phyloP scores from a whole-genome alignment of 2,888 invertebrate genomes.

The Noctua pronuba region DNA sequence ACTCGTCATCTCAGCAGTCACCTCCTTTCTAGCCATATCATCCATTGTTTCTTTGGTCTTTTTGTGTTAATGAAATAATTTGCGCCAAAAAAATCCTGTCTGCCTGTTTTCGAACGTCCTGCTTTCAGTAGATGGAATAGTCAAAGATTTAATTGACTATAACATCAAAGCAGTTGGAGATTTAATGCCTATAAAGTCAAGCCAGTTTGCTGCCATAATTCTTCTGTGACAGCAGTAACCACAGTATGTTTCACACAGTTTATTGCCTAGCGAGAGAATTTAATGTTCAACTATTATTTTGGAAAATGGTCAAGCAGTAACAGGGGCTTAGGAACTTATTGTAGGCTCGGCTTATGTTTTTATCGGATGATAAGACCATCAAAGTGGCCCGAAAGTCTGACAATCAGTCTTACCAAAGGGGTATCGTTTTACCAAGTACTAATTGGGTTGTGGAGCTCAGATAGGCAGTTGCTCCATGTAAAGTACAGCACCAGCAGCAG shows the following conservation, averaged over 20 bases:
- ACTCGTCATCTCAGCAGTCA: no score
- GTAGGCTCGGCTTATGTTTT: neutral
- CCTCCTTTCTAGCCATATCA: no score
- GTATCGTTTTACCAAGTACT: no score
- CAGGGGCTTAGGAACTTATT: neutral
- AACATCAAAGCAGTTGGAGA: neutral
- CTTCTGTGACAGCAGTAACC: conserved; percentile 10
- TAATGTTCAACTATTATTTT: conserved; percentile 6
- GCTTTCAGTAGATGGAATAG: neutral
- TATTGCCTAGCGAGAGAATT: conserved; percentile 4
- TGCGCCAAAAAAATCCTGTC: neutral
- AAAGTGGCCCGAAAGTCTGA: no score
- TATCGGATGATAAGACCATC: neutral
- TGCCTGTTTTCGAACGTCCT: neutral
- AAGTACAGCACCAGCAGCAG: no score
- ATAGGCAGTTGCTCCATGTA: no score
- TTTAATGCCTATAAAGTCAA: conserved; percentile 6
- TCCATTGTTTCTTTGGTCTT: no score
- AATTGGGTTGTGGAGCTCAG: no score
- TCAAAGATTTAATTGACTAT: neutral
- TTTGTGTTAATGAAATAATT: neutral
- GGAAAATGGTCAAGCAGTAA: neutral
- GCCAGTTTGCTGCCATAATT: conserved; percentile 18
- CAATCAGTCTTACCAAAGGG: no score
- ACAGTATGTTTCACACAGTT: conserved; percentile 9